Conservation (phyloP, 64 coral and sea anemone genomes). For the Pocillopora damicornis region DNA sequence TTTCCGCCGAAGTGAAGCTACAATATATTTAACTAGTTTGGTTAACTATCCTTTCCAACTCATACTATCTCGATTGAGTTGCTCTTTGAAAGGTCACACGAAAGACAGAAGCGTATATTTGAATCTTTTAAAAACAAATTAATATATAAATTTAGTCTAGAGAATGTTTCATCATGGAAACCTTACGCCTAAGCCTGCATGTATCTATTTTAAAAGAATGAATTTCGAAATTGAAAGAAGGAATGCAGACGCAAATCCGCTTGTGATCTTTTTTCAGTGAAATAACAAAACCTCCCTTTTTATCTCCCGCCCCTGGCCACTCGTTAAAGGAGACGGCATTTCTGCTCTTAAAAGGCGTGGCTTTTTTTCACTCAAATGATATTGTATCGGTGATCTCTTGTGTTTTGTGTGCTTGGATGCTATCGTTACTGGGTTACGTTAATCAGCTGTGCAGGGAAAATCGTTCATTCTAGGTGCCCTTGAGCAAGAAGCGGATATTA, state of each 20-base stretch:
- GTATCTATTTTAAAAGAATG: background rate
- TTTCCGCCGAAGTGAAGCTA: background rate
- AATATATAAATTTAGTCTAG: background rate
- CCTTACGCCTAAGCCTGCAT: no score
- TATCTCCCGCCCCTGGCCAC: background rate
- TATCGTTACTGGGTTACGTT: background rate
- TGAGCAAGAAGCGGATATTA: background rate
- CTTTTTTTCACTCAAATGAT: background rate
- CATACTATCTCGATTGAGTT: conserved; percentile 4
- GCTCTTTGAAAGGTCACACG: conserved; percentile 3
- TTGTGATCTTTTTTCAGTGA: background rate
- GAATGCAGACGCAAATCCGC: background rate
- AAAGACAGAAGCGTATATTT: background rate
- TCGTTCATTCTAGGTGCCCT: background rate
- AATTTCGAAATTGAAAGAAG: background rate
- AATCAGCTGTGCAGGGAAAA: background rate
- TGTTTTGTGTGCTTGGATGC: conserved; percentile 9
- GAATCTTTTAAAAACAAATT: background rate
- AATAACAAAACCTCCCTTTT: background rate
- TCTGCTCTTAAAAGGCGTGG: conserved; percentile 1
- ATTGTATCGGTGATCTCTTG: conserved; percentile 1
- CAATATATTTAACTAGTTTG: conserved; percentile 38
- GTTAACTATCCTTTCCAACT: background rate
- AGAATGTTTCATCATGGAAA: background rate
- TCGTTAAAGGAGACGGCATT: background rate